These are phyloP conservation scores for Eupsittula cactorum DNA, from an alignment of 2,113 vertebrate genomes.

Conservation along the genomic window DNA sequence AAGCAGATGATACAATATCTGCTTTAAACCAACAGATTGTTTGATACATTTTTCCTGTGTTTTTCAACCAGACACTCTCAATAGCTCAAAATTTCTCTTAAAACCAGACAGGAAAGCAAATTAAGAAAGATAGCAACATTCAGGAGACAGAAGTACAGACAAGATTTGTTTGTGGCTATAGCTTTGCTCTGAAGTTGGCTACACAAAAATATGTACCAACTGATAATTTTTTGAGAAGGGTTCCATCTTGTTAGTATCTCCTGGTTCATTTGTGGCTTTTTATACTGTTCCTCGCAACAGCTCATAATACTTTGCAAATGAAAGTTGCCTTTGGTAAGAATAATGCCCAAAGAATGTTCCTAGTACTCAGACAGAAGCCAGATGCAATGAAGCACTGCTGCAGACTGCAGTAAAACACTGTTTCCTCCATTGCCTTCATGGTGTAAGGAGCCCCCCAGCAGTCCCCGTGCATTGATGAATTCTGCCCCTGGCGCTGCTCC, in stretches of 20 bases:
- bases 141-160: background rate
- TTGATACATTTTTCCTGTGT: background rate
- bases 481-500: background rate
- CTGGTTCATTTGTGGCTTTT: background rate
- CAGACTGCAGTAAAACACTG: background rate
- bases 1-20: background rate
- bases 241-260: background rate
- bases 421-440: accelerated
- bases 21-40: background rate
- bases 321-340: background rate
- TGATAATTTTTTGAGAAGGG: background rate
- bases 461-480: accelerated
- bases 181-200: background rate
- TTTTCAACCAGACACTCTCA: background rate
- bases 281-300: background rate
- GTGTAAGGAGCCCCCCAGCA: background rate
- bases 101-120: background rate
- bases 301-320: background rate
- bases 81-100: background rate
- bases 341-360: accelerated
- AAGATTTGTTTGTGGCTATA: background rate
- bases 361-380: too few relatives aligned
- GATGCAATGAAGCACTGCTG: accelerated
- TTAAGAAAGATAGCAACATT: accelerated
- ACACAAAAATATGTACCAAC: background rate